phyloP scores from a whole-genome alignment of 2,888 invertebrate species.

The Piscicola geometra region DNA sequence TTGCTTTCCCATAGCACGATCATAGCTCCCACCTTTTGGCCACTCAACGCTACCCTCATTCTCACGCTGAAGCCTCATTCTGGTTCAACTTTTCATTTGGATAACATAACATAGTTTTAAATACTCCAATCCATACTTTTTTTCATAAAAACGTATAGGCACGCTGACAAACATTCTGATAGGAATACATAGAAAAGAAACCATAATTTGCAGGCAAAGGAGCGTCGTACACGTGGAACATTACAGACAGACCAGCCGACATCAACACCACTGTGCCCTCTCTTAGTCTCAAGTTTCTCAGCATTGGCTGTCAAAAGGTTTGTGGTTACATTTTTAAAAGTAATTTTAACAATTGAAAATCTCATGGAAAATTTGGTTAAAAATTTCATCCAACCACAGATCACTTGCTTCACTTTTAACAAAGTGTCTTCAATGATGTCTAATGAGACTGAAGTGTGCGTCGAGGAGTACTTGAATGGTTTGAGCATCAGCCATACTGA shows the following conservation, averaged over 20 bases:
- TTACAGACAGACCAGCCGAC: neutral
- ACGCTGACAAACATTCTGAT: too few relatives aligned
- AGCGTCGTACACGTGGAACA: neutral
- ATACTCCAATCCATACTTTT: neutral
- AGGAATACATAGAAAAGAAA: too few relatives aligned
- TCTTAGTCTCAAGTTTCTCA: neutral
- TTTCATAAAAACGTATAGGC: too few relatives aligned
- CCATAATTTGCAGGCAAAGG: neutral
- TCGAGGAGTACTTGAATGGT: neutral
- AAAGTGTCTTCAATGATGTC: neutral
- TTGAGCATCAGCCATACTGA: neutral
- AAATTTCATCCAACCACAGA: neutral
- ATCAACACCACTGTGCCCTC: neutral
- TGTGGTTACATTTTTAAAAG: too few relatives aligned
- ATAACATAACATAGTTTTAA: neutral
- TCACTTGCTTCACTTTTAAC: neutral
- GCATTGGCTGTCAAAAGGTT: neutral
- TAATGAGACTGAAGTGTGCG: neutral
- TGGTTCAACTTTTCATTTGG: neutral
- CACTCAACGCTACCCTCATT: neutral
- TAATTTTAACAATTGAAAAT: neutral
- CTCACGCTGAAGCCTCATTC: neutral
- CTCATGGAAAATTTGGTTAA: too few relatives aligned
- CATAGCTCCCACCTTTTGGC: conserved; percentile 1
- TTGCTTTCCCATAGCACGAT: neutral